phyloP scores from a whole-genome alignment of 2,113 vertebrate genomes.

The Anarrhichthys ocellatus region DNA sequence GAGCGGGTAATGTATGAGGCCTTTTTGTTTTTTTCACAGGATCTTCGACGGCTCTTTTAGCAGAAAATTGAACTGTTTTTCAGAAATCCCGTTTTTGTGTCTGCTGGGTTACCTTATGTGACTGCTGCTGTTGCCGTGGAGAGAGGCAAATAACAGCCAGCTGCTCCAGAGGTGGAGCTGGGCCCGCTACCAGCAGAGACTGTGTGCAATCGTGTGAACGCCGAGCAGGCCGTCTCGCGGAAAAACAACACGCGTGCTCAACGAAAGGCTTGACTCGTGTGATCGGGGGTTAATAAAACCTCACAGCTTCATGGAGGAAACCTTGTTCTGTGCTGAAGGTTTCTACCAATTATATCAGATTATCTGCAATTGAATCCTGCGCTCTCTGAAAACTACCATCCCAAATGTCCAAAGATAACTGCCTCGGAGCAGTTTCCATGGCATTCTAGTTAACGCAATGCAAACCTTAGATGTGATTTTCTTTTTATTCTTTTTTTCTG shows the following conservation, averaged over 20 bases:
- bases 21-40: slow-evolving; percentile 14
- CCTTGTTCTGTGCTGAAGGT: slow-evolving; percentile 32
- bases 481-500: neutral
- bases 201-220: slow-evolving; percentile 35
- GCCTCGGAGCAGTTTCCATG: slow-evolving; percentile 16
- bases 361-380: slow-evolving; percentile 26
- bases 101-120: slow-evolving; percentile 36
- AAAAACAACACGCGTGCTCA: slow-evolving; percentile 47
- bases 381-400: neutral
- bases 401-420: slow-evolving; percentile 5
- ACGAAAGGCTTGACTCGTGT: slow-evolving; percentile 28
- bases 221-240: slow-evolving; percentile 30
- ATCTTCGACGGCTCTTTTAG: slow-evolving; percentile 18
- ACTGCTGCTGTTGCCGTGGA: slow-evolving; percentile 36
- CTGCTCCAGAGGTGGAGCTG: slow-evolving; percentile 54
- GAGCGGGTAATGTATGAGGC: slow-evolving; percentile 34
- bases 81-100: slow-evolving; percentile 25
- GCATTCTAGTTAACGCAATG: slow-evolving; percentile 39
- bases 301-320: slow-evolving; percentile 28
- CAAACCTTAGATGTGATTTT: slow-evolving; percentile 31
- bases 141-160: slow-evolving; percentile 42
- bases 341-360: slow-evolving; percentile 55
- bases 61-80: slow-evolving; percentile 18
- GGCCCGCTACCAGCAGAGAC: slow-evolving; percentile 26
- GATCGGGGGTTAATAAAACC: slow-evolving; percentile 51